Conservation (phyloP, 2,888 invertebrate genomes). For the Nemurella pictetii region DNA sequence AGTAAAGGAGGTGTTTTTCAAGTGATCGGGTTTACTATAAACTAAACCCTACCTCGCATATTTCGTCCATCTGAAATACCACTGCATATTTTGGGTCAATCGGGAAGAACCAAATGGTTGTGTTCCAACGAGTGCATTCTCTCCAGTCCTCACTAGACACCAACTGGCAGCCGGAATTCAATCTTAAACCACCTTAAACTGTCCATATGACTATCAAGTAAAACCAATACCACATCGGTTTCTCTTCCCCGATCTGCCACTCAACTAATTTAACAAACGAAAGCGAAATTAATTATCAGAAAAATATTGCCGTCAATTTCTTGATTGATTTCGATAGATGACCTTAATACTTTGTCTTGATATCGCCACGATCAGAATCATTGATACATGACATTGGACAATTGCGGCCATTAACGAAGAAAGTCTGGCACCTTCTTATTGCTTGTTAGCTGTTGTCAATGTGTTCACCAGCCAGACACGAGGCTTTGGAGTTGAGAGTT, state of each 20-base stretch:
- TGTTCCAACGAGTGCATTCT: background rate
- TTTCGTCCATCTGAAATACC: no score
- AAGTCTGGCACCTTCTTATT: background rate
- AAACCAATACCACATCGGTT: background rate
- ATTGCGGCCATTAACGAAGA: background rate
- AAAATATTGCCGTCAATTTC: background rate
- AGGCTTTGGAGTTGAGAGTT: background rate
- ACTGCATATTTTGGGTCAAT: no score
- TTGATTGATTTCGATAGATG: background rate
- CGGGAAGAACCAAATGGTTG: background rate
- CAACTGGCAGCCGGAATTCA: no score
- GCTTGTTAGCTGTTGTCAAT: no score
- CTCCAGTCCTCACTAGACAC: background rate
- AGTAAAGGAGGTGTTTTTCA: background rate
- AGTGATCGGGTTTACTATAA: no score
- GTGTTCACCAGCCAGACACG: no score
- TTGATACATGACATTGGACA: background rate
- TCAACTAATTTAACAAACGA: background rate
- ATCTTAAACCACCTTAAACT: no score
- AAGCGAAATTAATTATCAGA: background rate
- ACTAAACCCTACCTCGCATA: no score
- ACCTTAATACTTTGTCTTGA: background rate
- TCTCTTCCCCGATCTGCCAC: background rate
- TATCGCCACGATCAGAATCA: background rate
- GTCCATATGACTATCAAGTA: no score